Conservation (phyloP, 2,797 vertebrate genomes). For the Synaphobranchus kaupii region DNA sequence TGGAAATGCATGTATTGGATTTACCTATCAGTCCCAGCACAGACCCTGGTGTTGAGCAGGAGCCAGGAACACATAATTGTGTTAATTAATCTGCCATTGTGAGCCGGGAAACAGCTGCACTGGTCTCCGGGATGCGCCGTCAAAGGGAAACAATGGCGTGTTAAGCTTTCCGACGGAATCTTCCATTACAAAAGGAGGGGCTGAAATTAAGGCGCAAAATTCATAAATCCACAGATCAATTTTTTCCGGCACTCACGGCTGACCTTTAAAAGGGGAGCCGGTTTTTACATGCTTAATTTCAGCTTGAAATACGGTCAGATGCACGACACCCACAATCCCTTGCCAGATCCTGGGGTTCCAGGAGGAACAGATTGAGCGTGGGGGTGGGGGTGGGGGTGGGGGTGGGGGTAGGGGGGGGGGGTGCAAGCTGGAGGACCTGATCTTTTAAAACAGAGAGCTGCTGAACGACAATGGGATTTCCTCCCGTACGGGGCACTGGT, state of each 20-base stretch:
- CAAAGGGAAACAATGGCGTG: conserved; percentile 95
- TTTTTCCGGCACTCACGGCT: conserved; percentile 92
- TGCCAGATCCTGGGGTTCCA: conserved; percentile 75
- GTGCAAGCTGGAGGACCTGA: conserved; percentile 78
- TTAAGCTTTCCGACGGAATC: conserved; percentile 93
- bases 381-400: conserved; percentile 68
- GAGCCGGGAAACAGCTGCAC: conserved; percentile 94
- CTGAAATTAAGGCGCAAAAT: conserved; percentile 75
- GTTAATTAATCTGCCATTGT: conserved; percentile 99
- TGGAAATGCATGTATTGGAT: conserved; percentile 87
- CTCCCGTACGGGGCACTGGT: conserved; percentile 51
- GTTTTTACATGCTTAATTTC: conserved; percentile 88
- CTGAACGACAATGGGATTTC: conserved; percentile 69
- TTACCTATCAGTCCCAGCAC: conserved; percentile 96
- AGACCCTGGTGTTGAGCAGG: conserved; percentile 95
- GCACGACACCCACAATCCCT: conserved; percentile 81
- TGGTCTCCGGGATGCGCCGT: conserved; percentile 94
- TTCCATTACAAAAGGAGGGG: conserved; percentile 87
- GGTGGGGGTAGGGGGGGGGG: conserved; percentile 68
- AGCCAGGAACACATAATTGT: conserved; percentile 96
- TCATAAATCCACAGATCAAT: conserved; percentile 86
- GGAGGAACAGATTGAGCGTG: conserved; percentile 45
- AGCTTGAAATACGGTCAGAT: conserved; percentile 90
- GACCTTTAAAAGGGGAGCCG: conserved; percentile 91
- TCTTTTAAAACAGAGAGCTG: conserved; percentile 64